Conservation (phyloP, 2,113 vertebrate species). For the Zosterops japonicus region DNA sequence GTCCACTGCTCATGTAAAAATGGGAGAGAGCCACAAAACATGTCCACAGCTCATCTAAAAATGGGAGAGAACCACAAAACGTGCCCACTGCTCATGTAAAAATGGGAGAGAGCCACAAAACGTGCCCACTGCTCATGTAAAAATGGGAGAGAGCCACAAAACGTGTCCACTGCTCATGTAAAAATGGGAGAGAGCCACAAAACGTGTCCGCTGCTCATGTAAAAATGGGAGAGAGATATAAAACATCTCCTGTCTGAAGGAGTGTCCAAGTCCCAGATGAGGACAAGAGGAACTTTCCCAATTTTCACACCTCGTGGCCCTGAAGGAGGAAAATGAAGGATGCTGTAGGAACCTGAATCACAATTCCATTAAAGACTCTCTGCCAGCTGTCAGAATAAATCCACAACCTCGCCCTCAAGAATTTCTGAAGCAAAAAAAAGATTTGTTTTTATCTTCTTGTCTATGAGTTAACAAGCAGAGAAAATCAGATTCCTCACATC, state of each 20-base stretch:
- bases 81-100: too few relatives aligned
- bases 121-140: too few relatives aligned
- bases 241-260: not conserved
- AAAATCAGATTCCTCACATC: constrained; percentile 17
- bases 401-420: not conserved
- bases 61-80: too few relatives aligned
- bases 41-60: too few relatives aligned
- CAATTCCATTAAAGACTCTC: not conserved
- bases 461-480: constrained; percentile 25
- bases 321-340: not conserved
- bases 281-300: not conserved
- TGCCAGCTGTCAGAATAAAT: not conserved
- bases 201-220: not conserved
- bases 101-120: too few relatives aligned
- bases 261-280: not conserved
- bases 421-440: not conserved
- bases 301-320: not conserved
- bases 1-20: too few relatives aligned
- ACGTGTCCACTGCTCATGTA: too few relatives aligned
- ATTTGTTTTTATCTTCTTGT: not conserved
- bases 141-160: too few relatives aligned
- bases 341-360: not conserved
- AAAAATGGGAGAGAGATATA: not conserved
- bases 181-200: not conserved
- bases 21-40: too few relatives aligned